A percentile compares a stretch with the other conserved stretches of the same genome.
phyloP scores from a whole-genome alignment of 1,140 invertebrate genomes.

The Bombus cullumanus region DNA sequence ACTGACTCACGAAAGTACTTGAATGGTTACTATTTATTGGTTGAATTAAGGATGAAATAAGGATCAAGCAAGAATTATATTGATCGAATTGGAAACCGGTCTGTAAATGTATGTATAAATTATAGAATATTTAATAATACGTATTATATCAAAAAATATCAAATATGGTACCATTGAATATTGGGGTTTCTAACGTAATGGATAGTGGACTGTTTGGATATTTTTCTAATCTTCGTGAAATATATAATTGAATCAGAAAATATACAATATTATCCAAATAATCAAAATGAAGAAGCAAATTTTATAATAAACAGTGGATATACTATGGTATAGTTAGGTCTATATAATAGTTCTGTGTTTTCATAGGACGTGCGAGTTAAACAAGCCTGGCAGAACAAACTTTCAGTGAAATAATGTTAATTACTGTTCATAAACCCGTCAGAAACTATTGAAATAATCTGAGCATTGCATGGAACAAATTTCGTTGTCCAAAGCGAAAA shows the following conservation, averaged over 20 bases:
- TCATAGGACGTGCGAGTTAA: neutral
- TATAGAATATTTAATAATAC: neutral
- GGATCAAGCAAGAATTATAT: neutral
- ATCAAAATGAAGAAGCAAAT: neutral
- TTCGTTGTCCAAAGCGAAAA: neutral
- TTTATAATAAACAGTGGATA: neutral
- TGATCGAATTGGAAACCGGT: neutral
- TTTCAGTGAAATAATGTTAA: slow-evolving; percentile 1
- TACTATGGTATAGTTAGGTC: neutral
- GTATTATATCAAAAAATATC: neutral
- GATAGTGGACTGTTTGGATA: no score
- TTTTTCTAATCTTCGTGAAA: neutral
- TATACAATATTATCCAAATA: neutral
- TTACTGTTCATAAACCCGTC: neutral
- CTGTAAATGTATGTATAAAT: neutral
- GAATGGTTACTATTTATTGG: neutral
- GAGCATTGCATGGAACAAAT: neutral
- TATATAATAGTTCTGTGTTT: neutral
- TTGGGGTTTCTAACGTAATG: neutral
- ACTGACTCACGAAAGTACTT: neutral
- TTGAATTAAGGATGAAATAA: no score
- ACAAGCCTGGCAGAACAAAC: neutral
- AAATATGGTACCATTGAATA: neutral
- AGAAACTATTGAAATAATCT: neutral
- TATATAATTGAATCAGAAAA: neutral